These are phyloP conservation scores for Sarcophaga variegata DNA, from an alignment of 2,888 invertebrate species.

Conservation along the genomic window DNA sequence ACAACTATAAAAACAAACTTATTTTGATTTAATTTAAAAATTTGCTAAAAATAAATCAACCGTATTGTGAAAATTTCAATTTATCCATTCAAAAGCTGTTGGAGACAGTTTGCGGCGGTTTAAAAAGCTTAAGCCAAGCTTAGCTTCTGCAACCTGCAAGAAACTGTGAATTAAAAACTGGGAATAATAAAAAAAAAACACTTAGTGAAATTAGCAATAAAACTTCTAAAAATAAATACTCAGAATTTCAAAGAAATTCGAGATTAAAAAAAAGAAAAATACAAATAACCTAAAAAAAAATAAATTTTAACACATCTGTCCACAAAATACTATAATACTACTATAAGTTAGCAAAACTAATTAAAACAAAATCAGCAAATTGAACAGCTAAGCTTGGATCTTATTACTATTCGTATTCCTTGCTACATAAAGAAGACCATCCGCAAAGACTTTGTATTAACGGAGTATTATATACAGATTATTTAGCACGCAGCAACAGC, in stretches of 20 bases:
- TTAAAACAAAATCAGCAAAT: slow-evolving; percentile 24
- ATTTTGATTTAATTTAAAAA: slow-evolving; percentile 58
- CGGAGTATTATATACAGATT: slow-evolving; percentile 59
- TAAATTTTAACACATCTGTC: slow-evolving; percentile 63
- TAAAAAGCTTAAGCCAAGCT: slow-evolving; percentile 66
- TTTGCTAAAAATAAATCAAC: slow-evolving; percentile 48
- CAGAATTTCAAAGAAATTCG: slow-evolving; percentile 69
- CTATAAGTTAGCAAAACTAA: slow-evolving; percentile 56
- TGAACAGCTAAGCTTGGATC: slow-evolving; percentile 54
- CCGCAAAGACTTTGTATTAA: slow-evolving; percentile 35
- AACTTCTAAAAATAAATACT: slow-evolving; percentile 67
- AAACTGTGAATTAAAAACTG: slow-evolving; percentile 27
- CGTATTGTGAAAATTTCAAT: slow-evolving; percentile 50
- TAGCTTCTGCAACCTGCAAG: slow-evolving; percentile 51
- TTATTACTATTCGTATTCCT: slow-evolving; percentile 46
- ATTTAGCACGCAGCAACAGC: slow-evolving; percentile 67
- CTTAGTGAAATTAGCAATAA: slow-evolving; percentile 68
- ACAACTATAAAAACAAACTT: slow-evolving; percentile 44
- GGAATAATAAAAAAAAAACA: slow-evolving; percentile 49
- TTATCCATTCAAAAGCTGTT: slow-evolving; percentile 50
- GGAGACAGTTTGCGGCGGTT: slow-evolving; percentile 62
- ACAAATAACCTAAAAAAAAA: slow-evolving; percentile 42
- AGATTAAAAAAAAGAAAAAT: slow-evolving; percentile 27
- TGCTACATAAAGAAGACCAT: slow-evolving; percentile 38
- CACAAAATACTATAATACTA: slow-evolving; percentile 57